Evolutionary conservation across 2,113 vertebrate genomes (phyloP), one percentile per base, ranked within the genome.

Genomic region (Leptodactylus fuscus): DNA sequence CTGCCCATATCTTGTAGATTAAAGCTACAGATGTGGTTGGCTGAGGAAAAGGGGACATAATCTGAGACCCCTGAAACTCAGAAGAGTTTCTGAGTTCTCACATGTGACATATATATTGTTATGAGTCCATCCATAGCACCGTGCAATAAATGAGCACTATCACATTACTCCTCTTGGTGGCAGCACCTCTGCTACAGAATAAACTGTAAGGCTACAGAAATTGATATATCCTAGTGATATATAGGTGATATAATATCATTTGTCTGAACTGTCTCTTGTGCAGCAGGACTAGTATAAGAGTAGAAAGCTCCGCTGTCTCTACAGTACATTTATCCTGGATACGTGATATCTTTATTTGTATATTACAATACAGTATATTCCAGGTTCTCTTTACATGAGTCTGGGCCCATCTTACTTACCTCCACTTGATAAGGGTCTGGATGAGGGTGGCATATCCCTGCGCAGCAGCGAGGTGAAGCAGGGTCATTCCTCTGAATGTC

Each of bases 351-450:
- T 2, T n/a, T 4, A 10, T 65, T 16, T 24, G 10, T 29, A 62
- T 27, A 65, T 34, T 65, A 32, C 60, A 65, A 29, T 18, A 34
- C 60, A 65, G 32, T 34, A 10, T 22, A 69, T 38, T 22, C 18
- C 65, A 34, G 24, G 10, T 60, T 15, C 11, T n/a, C 58, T 60
- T 60, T 60, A 24, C 29, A 32, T 4, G 27, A 32, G 22, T 11
- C 34, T 71, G n/a, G 48, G 27, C 10, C 20, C n/a, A 4, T 70
- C 60, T 12, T 91, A 99, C 97, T 96, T 92, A 99, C 98, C 98
- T 96, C 98, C 97, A 99, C 55, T 98, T 98, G 94, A 99, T 99
- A 91, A 99, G 97, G 73, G 98, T 99, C 94, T 98, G 97, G 92
- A 99, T 99, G 76, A 99, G 96, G 27, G 97, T 98, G 91, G 97